Conservation (phyloP, 2,797 vertebrate species). For the Pitangus sulphuratus region DNA sequence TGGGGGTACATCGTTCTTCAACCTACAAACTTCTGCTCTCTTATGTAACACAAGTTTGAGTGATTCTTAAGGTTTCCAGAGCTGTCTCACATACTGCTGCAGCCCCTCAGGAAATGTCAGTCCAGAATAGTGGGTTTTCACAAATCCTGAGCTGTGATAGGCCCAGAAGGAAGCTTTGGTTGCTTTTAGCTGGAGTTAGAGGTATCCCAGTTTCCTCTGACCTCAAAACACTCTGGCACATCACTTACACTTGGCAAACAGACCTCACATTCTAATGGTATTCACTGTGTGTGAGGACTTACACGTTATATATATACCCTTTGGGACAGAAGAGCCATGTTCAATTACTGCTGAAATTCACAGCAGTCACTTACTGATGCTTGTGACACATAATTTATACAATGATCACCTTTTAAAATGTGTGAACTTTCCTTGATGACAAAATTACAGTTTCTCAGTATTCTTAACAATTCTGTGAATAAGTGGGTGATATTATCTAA, state of each 20-base stretch:
- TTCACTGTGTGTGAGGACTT: neutral
- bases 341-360: neutral
- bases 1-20: neutral
- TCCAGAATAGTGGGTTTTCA: neutral
- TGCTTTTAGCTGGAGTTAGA: neutral
- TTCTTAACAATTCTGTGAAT: neutral
- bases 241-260: neutral
- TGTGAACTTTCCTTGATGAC: neutral
- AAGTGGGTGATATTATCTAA: neutral
- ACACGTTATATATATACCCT: neutral
- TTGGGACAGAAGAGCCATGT: neutral
- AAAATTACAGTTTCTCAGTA: neutral
- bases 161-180: neutral
- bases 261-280: neutral
- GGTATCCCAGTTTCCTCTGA: neutral
- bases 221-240: neutral
- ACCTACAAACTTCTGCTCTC: neutral
- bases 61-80: neutral
- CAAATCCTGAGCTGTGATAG: accelerated
- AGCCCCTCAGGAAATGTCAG: neutral
- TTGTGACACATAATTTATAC: neutral
- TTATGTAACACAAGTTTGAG: neutral
- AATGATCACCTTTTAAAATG: neutral
- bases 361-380: neutral
- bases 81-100: accelerated